Evolutionary conservation across 2,888 invertebrate genomes (phyloP).

Genomic region (Alviniconcha strummeri): DNA sequence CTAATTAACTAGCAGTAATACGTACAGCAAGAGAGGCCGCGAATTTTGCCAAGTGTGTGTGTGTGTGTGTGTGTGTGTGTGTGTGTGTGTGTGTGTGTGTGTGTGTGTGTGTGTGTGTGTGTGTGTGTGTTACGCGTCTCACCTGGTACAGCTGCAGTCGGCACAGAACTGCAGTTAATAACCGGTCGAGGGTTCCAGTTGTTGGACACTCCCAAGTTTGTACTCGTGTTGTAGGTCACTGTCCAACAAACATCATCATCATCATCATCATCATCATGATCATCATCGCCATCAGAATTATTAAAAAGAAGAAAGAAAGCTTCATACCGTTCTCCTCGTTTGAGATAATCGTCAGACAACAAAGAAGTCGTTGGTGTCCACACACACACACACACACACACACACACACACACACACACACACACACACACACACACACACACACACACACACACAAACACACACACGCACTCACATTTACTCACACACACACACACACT

Average conservation of each 20-base stretch:
- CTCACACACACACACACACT: not conserved
- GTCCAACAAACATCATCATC: too few relatives aligned
- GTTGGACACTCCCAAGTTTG: too few relatives aligned
- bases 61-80: not conserved
- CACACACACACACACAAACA: conserved; percentile 18
- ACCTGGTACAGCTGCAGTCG: too few relatives aligned
- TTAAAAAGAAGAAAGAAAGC: too few relatives aligned
- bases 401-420: conserved; percentile 9
- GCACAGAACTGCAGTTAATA: too few relatives aligned
- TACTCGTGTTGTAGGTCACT: too few relatives aligned
- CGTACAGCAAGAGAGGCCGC: not conserved
- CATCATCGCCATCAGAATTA: too few relatives aligned
- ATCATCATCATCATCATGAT: too few relatives aligned
- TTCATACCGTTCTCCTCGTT: not conserved
- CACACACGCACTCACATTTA: not conserved
- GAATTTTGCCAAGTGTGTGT: not conserved
- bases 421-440: not conserved
- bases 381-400: not conserved
- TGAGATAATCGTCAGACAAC: not conserved
- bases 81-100: not conserved
- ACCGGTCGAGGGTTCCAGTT: too few relatives aligned
- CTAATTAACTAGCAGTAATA: too few relatives aligned
- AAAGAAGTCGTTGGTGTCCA: not conserved
- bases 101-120: not conserved
- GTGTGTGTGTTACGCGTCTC: not conserved